Evolutionary conservation across 1,140 invertebrate species (phyloP).

Genomic region (Andrena cerasifolii): DNA sequence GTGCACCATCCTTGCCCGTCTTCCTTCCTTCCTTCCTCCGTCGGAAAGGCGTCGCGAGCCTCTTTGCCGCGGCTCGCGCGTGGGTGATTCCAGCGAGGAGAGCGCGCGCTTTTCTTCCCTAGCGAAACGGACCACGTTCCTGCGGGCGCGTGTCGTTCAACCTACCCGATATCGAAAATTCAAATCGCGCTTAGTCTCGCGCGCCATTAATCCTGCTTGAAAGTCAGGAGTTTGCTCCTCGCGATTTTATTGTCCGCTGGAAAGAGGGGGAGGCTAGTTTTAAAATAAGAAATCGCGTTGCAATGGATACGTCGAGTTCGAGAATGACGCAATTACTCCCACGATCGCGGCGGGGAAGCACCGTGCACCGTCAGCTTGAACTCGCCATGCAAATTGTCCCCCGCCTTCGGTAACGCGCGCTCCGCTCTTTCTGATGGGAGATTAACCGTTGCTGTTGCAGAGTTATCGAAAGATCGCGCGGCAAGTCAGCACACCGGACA

Average conservation of each 20-base stretch:
- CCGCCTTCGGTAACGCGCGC: not conserved
- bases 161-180: conserved; percentile 2
- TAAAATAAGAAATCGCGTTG: no score
- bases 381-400: not conserved
- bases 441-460: conserved; percentile 69
- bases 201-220: no score
- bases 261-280: no score
- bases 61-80: conserved; percentile 15
- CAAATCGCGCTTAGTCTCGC: no score
- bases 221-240: conserved; percentile 20
- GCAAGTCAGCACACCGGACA: conserved; percentile 81
- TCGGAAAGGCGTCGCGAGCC: not conserved
- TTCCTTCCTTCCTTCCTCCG: conserved; percentile 39
- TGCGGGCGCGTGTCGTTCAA: conserved; percentile 25
- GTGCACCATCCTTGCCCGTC: conserved; percentile 47
- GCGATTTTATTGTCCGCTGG: not conserved
- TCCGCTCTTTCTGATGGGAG: conserved; percentile 11
- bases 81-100: conserved; percentile 27
- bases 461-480: conserved; percentile 81
- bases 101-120: not conserved
- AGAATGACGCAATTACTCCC: not conserved
- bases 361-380: not conserved
- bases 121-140: not conserved
- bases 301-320: not conserved
- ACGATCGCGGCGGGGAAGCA: not conserved